phyloP scores from a whole-genome alignment of 1,140 invertebrate genomes.

The Belonocnema kinseyi region DNA sequence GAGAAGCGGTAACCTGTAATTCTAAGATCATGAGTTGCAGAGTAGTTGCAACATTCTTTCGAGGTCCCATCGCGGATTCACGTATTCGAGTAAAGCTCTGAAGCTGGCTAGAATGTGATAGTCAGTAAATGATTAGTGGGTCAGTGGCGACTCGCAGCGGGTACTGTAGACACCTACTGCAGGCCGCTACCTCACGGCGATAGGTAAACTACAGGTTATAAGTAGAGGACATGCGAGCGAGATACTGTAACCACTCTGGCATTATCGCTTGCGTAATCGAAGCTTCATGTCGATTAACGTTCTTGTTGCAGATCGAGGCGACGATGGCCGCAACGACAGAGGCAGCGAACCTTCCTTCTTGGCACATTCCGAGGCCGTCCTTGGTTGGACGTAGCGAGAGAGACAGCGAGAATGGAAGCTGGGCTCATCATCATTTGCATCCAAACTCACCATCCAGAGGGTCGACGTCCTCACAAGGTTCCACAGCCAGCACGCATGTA shows the following conservation, averaged over 20 bases:
- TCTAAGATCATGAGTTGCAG: background rate
- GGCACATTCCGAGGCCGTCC: slow-evolving; percentile 87
- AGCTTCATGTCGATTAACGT: slow-evolving; percentile 58
- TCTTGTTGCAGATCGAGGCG: slow-evolving; percentile 77
- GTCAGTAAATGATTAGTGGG: no score
- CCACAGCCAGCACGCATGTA: slow-evolving; percentile 86
- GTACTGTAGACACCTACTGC: slow-evolving; percentile 30
- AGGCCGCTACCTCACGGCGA: slow-evolving; percentile 35
- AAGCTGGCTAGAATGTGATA: no score
- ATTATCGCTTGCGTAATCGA: slow-evolving; percentile 61
- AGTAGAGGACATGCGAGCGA: slow-evolving; percentile 53
- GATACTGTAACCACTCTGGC: slow-evolving; percentile 44
- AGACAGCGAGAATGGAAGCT: slow-evolving; percentile 70
- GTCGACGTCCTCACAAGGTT: slow-evolving; percentile 85
- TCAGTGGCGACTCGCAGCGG: background rate
- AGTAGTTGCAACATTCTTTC: slow-evolving; percentile 9
- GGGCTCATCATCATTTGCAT: slow-evolving; percentile 63
- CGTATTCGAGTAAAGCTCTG: no score
- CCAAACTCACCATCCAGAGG: slow-evolving; percentile 76
- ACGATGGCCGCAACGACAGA: slow-evolving; percentile 59
- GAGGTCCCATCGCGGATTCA: no score
- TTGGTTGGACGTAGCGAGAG: slow-evolving; percentile 75
- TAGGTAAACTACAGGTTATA: slow-evolving; percentile 32
- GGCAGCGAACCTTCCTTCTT: slow-evolving; percentile 72
- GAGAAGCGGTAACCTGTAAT: background rate